These are phyloP conservation scores for Gymnoscelis rufifasciata DNA, from an alignment of 2,888 invertebrate genomes.

Conservation along the genomic window DNA sequence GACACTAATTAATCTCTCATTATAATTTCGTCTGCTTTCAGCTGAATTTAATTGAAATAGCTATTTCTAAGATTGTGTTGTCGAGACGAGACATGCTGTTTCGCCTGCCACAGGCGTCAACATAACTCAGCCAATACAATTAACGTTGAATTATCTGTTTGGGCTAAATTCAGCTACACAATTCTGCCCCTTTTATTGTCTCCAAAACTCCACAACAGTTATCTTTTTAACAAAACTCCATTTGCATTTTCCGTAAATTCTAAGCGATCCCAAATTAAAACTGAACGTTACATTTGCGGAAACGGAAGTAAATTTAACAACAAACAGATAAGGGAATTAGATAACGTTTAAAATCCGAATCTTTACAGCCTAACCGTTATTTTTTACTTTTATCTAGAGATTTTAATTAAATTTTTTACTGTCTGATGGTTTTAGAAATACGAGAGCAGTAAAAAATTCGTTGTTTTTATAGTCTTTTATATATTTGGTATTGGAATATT, in stretches of 20 bases:
- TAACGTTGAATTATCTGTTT: conserved; percentile 5
- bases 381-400: conserved; percentile 22
- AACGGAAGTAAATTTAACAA: conserved; percentile 40
- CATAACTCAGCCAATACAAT: conserved; percentile 2
- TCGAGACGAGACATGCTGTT: no score
- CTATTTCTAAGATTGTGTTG: not conserved
- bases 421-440: conserved; percentile 19
- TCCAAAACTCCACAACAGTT: conserved; percentile 8
- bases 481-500: conserved; percentile 8
- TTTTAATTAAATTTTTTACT: conserved; percentile 23
- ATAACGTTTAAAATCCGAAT: conserved; percentile 21
- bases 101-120: not conserved
- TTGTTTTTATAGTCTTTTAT: conserved; percentile 12
- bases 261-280: conserved; percentile 38
- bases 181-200: not conserved
- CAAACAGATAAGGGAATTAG: conserved; percentile 21
- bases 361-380: conserved; percentile 19
- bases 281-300: conserved; percentile 32
- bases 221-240: conserved; percentile 19
- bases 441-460: conserved; percentile 17
- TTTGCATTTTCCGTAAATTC: conserved; percentile 25
- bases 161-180: not conserved
- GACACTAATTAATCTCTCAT: no score
- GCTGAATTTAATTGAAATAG: not conserved
- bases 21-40: no score